phyloP scores from a whole-genome alignment of 2,888 invertebrate genomes.

The Nymphalis c-album region DNA sequence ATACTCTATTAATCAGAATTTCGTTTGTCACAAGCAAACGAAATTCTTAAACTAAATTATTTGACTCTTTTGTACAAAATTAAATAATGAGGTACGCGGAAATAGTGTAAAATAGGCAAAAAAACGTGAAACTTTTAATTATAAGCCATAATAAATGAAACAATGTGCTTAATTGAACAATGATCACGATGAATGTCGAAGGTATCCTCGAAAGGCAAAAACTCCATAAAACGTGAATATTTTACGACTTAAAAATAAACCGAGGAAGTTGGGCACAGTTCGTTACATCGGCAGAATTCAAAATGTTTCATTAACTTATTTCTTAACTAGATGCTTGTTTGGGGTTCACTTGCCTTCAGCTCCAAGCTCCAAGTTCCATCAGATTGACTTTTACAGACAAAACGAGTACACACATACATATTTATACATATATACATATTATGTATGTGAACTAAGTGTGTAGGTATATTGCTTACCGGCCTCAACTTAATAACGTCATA shows the following conservation, averaged over 20 bases:
- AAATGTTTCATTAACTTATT: neutral
- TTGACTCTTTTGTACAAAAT: neutral
- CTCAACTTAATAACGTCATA: too few species aligned
- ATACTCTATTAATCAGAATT: too few species aligned
- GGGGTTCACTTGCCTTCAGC: too few species aligned
- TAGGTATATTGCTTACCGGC: too few species aligned
- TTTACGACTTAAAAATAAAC: neutral
- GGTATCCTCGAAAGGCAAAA: neutral
- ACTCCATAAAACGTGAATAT: neutral
- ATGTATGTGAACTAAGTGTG: too few species aligned
- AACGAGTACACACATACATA: too few species aligned
- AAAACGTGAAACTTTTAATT: neutral
- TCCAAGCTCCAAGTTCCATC: too few species aligned
- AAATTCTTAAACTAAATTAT: neutral
- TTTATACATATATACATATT: too few species aligned
- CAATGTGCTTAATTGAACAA: constrained; percentile 9
- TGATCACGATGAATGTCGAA: neutral
- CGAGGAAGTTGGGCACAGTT: neutral
- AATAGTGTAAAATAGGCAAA: neutral
- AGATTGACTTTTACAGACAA: too few species aligned
- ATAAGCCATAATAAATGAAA: neutral
- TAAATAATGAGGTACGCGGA: too few species aligned
- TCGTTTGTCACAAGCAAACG: neutral
- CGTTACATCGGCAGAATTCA: neutral
- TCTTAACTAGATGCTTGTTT: neutral